Evolutionary conservation across 2,113 vertebrate genomes (phyloP).

Genomic region (Heliornis fulica): DNA sequence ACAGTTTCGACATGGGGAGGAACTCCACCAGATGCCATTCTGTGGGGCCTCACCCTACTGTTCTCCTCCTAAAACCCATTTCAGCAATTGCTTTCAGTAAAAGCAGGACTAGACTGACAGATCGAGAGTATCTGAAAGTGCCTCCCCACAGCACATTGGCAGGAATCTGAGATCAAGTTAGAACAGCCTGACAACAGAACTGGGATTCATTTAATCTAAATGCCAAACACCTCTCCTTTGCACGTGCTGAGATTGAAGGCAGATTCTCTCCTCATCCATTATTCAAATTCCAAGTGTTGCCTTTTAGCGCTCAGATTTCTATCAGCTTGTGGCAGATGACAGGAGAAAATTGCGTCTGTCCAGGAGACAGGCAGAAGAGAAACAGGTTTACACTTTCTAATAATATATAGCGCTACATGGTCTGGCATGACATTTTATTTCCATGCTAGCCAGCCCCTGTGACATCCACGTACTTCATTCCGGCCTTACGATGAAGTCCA

Average conservation of each 20-base stretch:
- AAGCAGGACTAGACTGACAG: neutral
- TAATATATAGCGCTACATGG: neutral
- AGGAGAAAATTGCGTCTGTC: neutral
- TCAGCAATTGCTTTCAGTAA: neutral
- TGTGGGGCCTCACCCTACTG: neutral
- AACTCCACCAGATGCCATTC: neutral
- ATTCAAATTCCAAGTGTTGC: conserved; percentile 5
- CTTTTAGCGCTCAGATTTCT: neutral
- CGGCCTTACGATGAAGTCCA: neutral
- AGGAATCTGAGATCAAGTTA: neutral
- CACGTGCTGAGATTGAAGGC: neutral
- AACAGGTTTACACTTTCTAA: neutral
- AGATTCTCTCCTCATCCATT: neutral
- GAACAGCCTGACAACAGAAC: neutral
- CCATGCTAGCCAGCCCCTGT: neutral
- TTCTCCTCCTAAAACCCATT: neutral
- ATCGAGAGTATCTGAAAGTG: neutral
- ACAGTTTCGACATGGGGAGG: neutral
- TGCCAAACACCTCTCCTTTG: neutral
- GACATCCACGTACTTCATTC: neutral
- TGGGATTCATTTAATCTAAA: neutral
- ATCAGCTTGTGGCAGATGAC: neutral
- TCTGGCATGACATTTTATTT: neutral
- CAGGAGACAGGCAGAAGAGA: neutral
- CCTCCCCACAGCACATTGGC: neutral